Percentiles rank a stretch among this genome's conserved stretches.
phyloP scores from a whole-genome alignment of 2,797 vertebrate species.

The Sebastes minor region DNA sequence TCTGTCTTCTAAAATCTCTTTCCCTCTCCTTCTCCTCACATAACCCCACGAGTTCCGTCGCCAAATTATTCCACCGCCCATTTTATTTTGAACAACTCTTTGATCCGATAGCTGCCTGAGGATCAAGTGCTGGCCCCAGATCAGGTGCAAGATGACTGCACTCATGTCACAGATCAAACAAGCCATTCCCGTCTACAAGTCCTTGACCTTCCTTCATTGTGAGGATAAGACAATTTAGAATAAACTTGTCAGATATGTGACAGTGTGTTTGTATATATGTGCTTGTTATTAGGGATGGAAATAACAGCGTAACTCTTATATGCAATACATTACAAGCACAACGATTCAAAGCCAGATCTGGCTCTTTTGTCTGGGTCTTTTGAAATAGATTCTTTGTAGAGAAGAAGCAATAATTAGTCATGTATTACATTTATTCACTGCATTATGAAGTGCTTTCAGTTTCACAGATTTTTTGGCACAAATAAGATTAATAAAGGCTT shows the following conservation, averaged over 20 bases:
- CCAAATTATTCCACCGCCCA: not conserved
- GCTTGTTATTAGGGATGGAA: not conserved
- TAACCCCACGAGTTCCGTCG: not conserved
- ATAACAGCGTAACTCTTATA: not conserved
- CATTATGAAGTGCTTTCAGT: not conserved
- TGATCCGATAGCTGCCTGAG: not conserved
- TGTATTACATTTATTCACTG: not conserved
- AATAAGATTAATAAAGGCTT: not conserved
- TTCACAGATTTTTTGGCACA: not conserved
- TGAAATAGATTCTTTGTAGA: not conserved
- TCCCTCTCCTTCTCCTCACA: not conserved
- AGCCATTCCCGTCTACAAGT: not conserved
- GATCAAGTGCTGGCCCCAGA: not conserved
- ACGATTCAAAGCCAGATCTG: not conserved
- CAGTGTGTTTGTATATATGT: not conserved
- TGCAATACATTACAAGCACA: not conserved
- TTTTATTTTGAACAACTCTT: not conserved
- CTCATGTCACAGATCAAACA: slow-evolving; percentile 8
- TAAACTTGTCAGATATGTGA: not conserved
- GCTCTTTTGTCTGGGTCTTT: not conserved
- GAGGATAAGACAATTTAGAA: not conserved
- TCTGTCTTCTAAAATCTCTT: not conserved
- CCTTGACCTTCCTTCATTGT: not conserved
- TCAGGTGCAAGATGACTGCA: not conserved
- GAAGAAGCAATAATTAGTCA: not conserved